Conservation (phyloP, 2,113 vertebrate species). For the Dendropsophus ebraccatus region DNA sequence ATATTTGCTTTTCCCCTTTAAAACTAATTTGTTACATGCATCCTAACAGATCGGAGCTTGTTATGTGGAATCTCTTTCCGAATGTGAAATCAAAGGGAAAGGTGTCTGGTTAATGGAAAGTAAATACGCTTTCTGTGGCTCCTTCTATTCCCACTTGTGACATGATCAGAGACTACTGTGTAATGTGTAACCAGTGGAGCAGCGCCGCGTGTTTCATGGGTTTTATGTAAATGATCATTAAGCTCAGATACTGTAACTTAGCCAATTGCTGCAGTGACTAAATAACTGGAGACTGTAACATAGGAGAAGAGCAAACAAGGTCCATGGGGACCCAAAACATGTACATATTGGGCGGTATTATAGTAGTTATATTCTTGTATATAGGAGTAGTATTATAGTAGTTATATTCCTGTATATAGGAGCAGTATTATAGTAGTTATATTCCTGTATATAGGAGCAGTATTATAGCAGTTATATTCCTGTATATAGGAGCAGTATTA, state of each 20-base stretch:
- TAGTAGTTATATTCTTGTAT: neutral
- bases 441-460: too few species aligned
- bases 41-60: slow-evolving; percentile 33
- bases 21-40: slow-evolving; percentile 31
- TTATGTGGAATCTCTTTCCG: neutral
- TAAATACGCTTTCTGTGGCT: slow-evolving; percentile 1
- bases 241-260: too few species aligned
- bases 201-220: neutral
- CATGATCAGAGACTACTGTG: slow-evolving; percentile 8
- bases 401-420: too few species aligned
- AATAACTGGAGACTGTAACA: too few species aligned
- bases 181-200: slow-evolving; percentile 14
- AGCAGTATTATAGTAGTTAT: too few species aligned
- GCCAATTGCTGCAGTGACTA: neutral
- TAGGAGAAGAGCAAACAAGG: neutral
- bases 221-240: neutral
- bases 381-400: too few species aligned
- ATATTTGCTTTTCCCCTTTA: slow-evolving; percentile 23
- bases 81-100: neutral
- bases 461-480: too few species aligned
- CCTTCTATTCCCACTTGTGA: slow-evolving; percentile 17
- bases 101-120: slow-evolving; percentile 23
- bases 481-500: too few species aligned
- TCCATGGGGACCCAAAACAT: neutral
- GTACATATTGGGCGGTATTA: neutral